A percentile compares a stretch with the other conserved stretches of the same genome.
phyloP scores from a whole-genome alignment of 2,888 invertebrate genomes.

The Drosophila longiperda region DNA sequence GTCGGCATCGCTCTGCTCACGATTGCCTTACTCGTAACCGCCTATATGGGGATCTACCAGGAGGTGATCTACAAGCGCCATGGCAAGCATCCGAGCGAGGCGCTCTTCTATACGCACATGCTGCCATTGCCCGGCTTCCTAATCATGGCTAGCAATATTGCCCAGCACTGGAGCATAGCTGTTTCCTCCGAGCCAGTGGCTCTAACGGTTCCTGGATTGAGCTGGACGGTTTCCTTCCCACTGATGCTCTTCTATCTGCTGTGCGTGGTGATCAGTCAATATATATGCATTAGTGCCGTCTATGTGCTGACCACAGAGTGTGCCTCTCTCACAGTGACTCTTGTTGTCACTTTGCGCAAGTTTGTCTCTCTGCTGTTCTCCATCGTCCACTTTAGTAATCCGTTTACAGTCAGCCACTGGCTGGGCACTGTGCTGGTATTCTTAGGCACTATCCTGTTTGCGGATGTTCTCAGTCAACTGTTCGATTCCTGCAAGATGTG shows the following conservation, averaged over 20 bases:
- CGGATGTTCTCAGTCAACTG: slow-evolving; percentile 88
- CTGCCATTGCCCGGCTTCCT: slow-evolving; percentile 96
- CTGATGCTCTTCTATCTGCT: slow-evolving; percentile 91
- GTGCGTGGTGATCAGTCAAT: slow-evolving; percentile 95
- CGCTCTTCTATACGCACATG: slow-evolving; percentile 94
- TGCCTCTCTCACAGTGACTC: slow-evolving; percentile 96
- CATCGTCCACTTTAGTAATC: slow-evolving; percentile 95
- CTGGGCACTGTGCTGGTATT: slow-evolving; percentile 95
- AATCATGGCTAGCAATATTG: slow-evolving; percentile 91
- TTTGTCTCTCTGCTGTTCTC: slow-evolving; percentile 97
- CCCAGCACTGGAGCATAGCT: slow-evolving; percentile 90
- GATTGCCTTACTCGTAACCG: slow-evolving; percentile 95
- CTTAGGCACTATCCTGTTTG: slow-evolving; percentile 95
- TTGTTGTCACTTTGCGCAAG: slow-evolving; percentile 97
- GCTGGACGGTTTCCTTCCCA: slow-evolving; percentile 86
- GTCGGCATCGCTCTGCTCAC: slow-evolving; percentile 93
- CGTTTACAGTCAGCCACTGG: slow-evolving; percentile 96
- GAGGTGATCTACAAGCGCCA: slow-evolving; percentile 92
- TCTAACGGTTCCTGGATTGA: too few species aligned
- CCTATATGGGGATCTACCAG: slow-evolving; percentile 97
- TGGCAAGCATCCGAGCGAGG: slow-evolving; percentile 97
- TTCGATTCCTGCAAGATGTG: slow-evolving; percentile 36
- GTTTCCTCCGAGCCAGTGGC: slow-evolving; percentile 70
- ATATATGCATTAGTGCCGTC: slow-evolving; percentile 97
- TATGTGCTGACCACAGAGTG: slow-evolving; percentile 97